phyloP scores from a whole-genome alignment of 1,140 invertebrate genomes.

The Pomacea maculata region DNA sequence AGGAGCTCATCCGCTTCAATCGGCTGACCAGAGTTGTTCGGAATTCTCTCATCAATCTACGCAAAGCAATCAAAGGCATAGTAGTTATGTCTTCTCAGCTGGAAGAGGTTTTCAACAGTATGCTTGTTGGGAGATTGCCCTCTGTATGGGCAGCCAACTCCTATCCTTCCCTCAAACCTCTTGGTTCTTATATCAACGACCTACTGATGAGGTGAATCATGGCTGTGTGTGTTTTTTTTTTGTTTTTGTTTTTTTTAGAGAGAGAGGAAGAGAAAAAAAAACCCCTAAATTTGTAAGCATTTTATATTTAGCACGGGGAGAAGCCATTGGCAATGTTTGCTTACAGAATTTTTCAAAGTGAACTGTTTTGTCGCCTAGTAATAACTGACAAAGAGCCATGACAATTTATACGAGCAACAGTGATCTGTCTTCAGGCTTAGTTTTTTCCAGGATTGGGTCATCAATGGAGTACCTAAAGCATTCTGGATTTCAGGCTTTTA shows the following conservation, averaged over 20 bases:
- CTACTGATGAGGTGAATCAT: slow-evolving; percentile 60
- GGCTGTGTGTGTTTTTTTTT: neutral
- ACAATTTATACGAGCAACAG: no score
- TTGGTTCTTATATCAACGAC: slow-evolving; percentile 64
- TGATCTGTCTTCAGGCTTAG: slow-evolving; percentile 49
- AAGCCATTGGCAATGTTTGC: no score
- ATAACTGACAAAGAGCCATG: no score
- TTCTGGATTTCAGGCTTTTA: slow-evolving; percentile 67
- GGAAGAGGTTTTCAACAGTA: slow-evolving; percentile 65
- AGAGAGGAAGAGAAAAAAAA: neutral
- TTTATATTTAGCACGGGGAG: no score
- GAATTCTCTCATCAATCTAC: slow-evolving; percentile 55
- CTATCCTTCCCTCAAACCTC: slow-evolving; percentile 65
- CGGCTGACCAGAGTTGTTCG: slow-evolving; percentile 59
- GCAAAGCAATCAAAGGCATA: slow-evolving; percentile 65
- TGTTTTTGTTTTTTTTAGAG: neutral
- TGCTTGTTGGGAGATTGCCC: slow-evolving; percentile 68
- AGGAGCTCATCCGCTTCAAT: slow-evolving; percentile 66
- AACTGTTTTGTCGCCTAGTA: no score
- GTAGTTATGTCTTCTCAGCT: slow-evolving; percentile 65
- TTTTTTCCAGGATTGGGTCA: slow-evolving; percentile 64
- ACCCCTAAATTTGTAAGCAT: neutral
- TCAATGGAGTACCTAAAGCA: slow-evolving; percentile 55
- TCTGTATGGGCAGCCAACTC: slow-evolving; percentile 76
- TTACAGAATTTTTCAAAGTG: no score